These are phyloP conservation scores for Cistogaster globosa DNA, from an alignment of 2,888 invertebrate genomes.

Conservation along the genomic window DNA sequence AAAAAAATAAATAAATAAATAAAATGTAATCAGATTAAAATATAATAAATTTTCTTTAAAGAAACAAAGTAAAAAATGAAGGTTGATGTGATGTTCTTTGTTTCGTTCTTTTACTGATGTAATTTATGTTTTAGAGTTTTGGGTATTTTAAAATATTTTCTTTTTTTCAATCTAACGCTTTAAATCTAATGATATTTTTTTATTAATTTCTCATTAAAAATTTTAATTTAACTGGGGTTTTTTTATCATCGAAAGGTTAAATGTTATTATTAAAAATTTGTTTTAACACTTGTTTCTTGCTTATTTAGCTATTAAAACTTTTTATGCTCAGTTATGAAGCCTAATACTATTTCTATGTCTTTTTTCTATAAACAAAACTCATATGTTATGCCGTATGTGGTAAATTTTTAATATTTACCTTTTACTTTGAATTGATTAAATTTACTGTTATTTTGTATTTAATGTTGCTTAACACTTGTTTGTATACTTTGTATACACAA, in stretches of 20 bases:
- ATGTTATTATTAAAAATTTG: slow-evolving; percentile 19
- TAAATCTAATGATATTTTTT: slow-evolving; percentile 40
- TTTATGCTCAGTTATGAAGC: slow-evolving; percentile 55
- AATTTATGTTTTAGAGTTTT: background rate
- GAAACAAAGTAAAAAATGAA: background rate
- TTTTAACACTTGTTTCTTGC: slow-evolving; percentile 10
- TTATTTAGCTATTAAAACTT: slow-evolving; percentile 9
- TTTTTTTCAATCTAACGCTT: slow-evolving; percentile 38
- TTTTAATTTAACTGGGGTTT: slow-evolving; percentile 66
- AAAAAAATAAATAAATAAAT: too few relatives aligned
- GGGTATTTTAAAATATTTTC: slow-evolving; percentile 1
- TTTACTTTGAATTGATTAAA: slow-evolving; percentile 67
- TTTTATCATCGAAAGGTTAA: slow-evolving; percentile 43
- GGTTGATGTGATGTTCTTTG: slow-evolving; percentile 42
- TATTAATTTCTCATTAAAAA: background rate
- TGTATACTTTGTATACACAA: slow-evolving; percentile 29
- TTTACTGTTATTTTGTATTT: slow-evolving; percentile 19
- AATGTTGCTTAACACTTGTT: slow-evolving; percentile 51
- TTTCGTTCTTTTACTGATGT: slow-evolving; percentile 33
- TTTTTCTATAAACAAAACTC: slow-evolving; percentile 34
- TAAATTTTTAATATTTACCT: slow-evolving; percentile 63
- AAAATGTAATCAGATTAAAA: background rate
- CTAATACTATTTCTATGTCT: slow-evolving; percentile 41
- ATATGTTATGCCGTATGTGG: slow-evolving; percentile 64
- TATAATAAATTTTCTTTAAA: background rate